Evolutionary conservation across 2,797 vertebrate genomes (phyloP), one percentile per base, ranked within the genome.

Genomic region (Kryptolebias ocellatus): DNA sequence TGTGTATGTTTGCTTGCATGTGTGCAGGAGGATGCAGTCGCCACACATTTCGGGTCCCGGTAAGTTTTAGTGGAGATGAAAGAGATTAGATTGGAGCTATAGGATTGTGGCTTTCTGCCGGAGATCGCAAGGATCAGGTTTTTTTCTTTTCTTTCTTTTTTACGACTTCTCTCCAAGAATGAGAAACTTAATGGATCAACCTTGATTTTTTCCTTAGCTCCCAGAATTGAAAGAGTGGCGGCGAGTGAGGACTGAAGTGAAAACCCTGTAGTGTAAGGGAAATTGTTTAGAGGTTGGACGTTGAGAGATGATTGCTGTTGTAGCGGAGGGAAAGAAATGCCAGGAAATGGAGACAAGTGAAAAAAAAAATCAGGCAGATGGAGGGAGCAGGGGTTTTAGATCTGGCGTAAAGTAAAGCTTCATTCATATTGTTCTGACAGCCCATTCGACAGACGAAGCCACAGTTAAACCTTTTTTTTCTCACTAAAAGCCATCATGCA

Each of bases 141-240:
- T 79, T 72, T 20, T 39, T 39, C n/a, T n/a, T n/a, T n/a, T n/a
- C n/a, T n/a, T 39, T 39, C 9, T 8, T 37, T 37, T 10, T 50
- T 2, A 66, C 31, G 42, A 66, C 84, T 80, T 70, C 71, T 76
- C 80, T 76, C 72, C 69, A 74, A 81, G 70, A 86, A 84, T 86
- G 67, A 81, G 60, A 77, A 82, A 80, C 74, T 66, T 82, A 78
- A 90, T 88, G 67, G 78, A 87, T 89, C 74, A 72, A 55, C 58
- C 34, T 49, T 24, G 51, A 56, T 71, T 72, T 57, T 67, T 67
- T 51, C 55, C 51, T 52, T 60, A 64, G 57, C 77, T 79, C 60
- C 60, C 34, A 66, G 18, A 81, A 50, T 46, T 27, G 45, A 77
- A 68, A 81, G 49, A 67, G 56, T 24, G 47, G 54, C 37, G 37